Evolutionary conservation across 2,113 vertebrate species (phyloP).

Genomic region (Prunella himalayana): DNA sequence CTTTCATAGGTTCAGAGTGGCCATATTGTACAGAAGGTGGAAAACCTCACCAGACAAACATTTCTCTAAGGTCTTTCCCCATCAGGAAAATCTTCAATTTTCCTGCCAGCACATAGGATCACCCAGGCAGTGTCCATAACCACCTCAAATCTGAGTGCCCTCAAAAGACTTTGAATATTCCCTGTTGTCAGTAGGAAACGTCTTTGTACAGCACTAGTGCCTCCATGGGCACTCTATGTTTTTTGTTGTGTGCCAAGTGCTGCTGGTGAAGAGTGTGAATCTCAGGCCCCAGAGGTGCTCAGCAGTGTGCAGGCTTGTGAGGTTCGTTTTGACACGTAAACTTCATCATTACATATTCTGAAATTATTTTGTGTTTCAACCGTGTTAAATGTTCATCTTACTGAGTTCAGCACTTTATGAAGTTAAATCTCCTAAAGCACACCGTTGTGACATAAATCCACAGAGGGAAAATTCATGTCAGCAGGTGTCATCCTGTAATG

Average conservation of each 20-base stretch:
- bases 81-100: not conserved
- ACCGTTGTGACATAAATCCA: not conserved
- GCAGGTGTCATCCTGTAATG: rapidly evolving
- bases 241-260: not conserved
- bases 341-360: not conserved
- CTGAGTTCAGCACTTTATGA: not conserved
- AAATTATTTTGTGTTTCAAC: not conserved
- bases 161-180: not conserved
- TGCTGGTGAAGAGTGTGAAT: not conserved
- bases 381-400: rapidly evolving
- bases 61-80: not conserved
- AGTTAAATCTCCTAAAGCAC: not conserved
- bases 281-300: rapidly evolving
- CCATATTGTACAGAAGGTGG: not conserved
- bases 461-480: rapidly evolving
- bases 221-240: too few relatives aligned
- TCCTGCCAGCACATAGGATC: not conserved
- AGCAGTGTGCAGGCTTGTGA: not conserved
- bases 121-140: rapidly evolving
- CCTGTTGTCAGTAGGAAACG: not conserved
- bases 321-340: not conserved
- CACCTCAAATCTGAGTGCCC: not conserved
- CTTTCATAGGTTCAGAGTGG: not conserved
- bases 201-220: rapidly evolving
- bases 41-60: rapidly evolving